Base-by-base conservation (phyloP, 1,140 invertebrate species). In the Drosophila pectinifera region DNA sequence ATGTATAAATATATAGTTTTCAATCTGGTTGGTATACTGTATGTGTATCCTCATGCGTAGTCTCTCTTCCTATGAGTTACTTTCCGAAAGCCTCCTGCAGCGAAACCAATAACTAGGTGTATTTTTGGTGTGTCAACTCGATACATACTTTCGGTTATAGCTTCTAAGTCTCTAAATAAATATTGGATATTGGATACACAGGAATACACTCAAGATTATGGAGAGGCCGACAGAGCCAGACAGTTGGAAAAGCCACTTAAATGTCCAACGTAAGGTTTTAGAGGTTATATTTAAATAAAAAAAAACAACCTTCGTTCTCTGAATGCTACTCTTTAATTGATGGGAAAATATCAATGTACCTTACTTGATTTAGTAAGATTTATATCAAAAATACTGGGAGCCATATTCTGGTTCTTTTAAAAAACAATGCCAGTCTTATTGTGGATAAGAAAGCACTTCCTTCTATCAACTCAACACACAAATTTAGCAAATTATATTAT, bases 111-210 rank as follows among this genome's bases (percentile, higher is more conserved):
- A 55, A 49, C 41, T 55, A 51, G 48, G 49, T 38, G 36, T 83
- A 68, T 79, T 72, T 82, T 78, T 82, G 75, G 79, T 75, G 64
- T 70, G 63, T 20, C 63, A 83, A 78, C 79, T 67, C 79, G 75
- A 78, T 73, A 74, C 53, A 41, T 62, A 36, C 43, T 28, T 67
- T 31, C 11, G 28, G 22, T 36, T 75, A 78, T 41, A 31, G 45
- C 57, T 43, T 63, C 41, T 41, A 34, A 8, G 38, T 59, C 6
- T 61, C 38, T 61, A 56, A 42, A 64, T 59, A 57, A 51, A 78
- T 59, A 67, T n/a, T n/a, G n/a, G n/a, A n/a, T 46, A 24, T 46
- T 10, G n/a, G 8, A 26, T 43, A 64, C 34, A 62, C 34, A 11
- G 16, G 16, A 13, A 56, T 31, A 53, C 36, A 36, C 3, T 14